phyloP scores from a whole-genome alignment of 2,797 vertebrate genomes.

The Myoxocephalus aenaeus region DNA sequence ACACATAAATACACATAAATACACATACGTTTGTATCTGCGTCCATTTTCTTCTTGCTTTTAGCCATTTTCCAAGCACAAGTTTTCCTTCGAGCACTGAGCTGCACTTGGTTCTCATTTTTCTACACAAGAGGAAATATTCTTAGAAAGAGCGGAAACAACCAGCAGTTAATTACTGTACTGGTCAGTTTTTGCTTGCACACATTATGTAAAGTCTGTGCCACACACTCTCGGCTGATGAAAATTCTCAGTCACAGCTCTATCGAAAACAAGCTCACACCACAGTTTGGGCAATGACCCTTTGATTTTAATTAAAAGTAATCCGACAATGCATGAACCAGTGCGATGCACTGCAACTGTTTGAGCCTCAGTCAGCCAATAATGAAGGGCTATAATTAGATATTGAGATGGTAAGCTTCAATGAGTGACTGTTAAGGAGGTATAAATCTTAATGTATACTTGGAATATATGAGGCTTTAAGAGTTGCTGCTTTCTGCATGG shows the following conservation, averaged over 20 bases:
- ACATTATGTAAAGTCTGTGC: background rate
- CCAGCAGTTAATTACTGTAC: slow-evolving; percentile 13
- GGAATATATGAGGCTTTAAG: background rate
- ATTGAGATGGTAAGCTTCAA: slow-evolving; percentile 23
- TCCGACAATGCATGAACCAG: slow-evolving; percentile 12
- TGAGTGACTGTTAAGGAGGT: slow-evolving; percentile 12
- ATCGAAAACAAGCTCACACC: slow-evolving; percentile 1
- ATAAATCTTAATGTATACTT: background rate
- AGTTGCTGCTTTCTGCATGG: background rate
- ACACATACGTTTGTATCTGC: slow-evolving; percentile 1
- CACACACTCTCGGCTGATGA: background rate
- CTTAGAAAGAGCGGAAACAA: slow-evolving; percentile 1
- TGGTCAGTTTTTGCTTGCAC: slow-evolving; percentile 9
- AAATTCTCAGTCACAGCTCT: slow-evolving; percentile 2
- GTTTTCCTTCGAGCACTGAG: background rate
- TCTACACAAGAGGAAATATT: background rate
- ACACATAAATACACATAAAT: background rate
- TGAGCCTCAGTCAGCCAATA: slow-evolving; percentile 1
- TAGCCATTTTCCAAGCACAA: background rate
- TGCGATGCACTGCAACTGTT: slow-evolving; percentile 7
- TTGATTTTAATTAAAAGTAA: slow-evolving; percentile 28
- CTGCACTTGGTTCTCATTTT: slow-evolving; percentile 1
- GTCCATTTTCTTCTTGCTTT: slow-evolving; percentile 6
- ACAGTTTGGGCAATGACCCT: slow-evolving; percentile 11
- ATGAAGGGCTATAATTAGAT: slow-evolving; percentile 30